A percentile compares a stretch with the other conserved stretches of the same genome.
Conservation (phyloP, 2,113 vertebrate genomes). For the Fulmarus glacialis region DNA sequence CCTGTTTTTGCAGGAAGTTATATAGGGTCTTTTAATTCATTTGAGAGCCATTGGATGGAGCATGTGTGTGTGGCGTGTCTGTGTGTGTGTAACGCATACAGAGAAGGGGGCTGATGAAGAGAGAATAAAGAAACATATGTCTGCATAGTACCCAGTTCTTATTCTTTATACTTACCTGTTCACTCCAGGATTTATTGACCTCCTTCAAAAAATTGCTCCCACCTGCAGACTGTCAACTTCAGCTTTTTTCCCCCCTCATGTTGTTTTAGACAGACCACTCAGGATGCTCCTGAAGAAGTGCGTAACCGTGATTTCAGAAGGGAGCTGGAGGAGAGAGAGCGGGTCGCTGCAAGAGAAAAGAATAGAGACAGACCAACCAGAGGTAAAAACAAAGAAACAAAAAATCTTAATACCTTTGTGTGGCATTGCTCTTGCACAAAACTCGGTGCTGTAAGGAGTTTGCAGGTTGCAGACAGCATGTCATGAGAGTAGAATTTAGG, state of each 20-base stretch:
- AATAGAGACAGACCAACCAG: conserved; percentile 90
- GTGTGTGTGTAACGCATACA: rapidly evolving
- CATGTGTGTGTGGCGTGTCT: rapidly evolving
- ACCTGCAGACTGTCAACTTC: background rate
- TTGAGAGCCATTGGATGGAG: background rate
- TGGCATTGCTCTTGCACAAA: background rate
- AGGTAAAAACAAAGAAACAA: conserved; percentile 73
- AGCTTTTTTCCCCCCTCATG: background rate
- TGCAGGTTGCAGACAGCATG: background rate
- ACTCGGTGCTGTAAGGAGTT: background rate
- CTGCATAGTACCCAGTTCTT: background rate
- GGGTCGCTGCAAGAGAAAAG: conserved; percentile 89
- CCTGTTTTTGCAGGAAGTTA: background rate
- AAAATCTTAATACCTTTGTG: background rate
- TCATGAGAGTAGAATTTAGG: background rate
- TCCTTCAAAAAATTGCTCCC: background rate
- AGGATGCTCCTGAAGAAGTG: conserved; percentile 95
- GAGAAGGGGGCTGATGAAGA: background rate
- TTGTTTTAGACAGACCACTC: conserved; percentile 86
- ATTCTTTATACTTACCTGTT: background rate
- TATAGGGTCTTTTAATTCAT: background rate
- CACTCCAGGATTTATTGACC: background rate
- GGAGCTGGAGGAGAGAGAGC: conserved; percentile 94
- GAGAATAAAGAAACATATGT: rapidly evolving
- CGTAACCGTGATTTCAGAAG: conserved; percentile 95